phyloP scores from a whole-genome alignment of 1,140 invertebrate genomes.

The Wasmannia auropunctata region DNA sequence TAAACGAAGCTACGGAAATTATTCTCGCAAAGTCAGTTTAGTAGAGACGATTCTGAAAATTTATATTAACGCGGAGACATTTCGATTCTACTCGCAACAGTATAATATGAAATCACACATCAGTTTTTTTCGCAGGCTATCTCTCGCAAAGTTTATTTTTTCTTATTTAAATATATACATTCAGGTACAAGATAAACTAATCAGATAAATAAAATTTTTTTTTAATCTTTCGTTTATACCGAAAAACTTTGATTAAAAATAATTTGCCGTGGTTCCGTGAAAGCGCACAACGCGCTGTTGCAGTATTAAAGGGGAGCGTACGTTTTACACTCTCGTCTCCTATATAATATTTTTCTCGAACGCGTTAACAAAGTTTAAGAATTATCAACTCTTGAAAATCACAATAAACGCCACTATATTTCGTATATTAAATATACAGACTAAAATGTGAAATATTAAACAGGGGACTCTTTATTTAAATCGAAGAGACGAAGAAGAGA shows the following conservation, averaged over 20 bases:
- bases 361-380: background rate
- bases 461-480: background rate
- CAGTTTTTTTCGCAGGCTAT: background rate
- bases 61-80: background rate
- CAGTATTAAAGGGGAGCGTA: background rate
- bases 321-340: background rate
- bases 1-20: slow-evolving; percentile 24
- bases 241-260: background rate
- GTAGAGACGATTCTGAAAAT: background rate
- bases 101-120: background rate
- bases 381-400: background rate
- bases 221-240: background rate
- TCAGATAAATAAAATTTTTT: too few species aligned
- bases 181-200: background rate
- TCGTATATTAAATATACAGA: background rate
- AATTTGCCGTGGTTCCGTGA: background rate
- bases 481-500: background rate
- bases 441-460: background rate
- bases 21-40: background rate
- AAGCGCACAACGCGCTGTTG: background rate
- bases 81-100: background rate
- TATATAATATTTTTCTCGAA: background rate
- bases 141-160: background rate
- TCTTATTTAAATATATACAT: background rate
- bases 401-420: background rate